Evolutionary conservation across 2,797 vertebrate genomes (phyloP), one percentile per base, ranked within the genome.

Genomic region (Xenentodon cancila): DNA sequence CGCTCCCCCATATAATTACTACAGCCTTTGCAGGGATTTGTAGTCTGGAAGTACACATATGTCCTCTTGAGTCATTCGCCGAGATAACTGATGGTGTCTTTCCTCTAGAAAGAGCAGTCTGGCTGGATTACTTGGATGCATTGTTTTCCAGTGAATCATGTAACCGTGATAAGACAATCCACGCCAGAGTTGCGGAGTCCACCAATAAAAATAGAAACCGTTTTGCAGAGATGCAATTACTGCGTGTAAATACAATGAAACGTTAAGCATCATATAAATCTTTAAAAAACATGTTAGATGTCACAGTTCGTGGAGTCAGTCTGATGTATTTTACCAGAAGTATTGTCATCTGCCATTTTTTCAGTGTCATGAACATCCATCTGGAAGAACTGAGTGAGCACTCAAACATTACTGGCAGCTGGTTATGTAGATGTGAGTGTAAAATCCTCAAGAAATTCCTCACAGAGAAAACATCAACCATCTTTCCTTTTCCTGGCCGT

Each of bases 381-480:
- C 58, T 68, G 64, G 42, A 50, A 61, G 67, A 68, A 72, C n/a
- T 50, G 69, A 79, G 63, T 51, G 53, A 71, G 72, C 64, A 53
- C 64, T 68, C 44, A 46, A 57, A 68, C 66, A 49, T 34, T 62
- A 54, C n/a, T 53, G 74, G 71, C 74, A 70, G 64, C 53, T n/a
- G 55, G 73, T 71, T 9, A 12, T 13, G 64, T 56, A 74, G 75
- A 84, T 68, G 59, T 63, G 74, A 75, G 68, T 7, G 12, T 73
- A 76, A 53, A 78, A 64, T 65, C 53, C 59, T 30, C 22, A 50
- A 73, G 75, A 80, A 75, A 84, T 47, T 71, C 82, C 74, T 76
- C 73, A 77, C 74, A 71, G 81, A 68, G 66, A 53, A 53, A 55
- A 51, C 59, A 75, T 82, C 80, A 78, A 72, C 75, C 79, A 63